These are phyloP conservation scores for Sylvilagus floridanus DNA, from an alignment of 2,797 vertebrate species.

Conservation along the genomic window DNA sequence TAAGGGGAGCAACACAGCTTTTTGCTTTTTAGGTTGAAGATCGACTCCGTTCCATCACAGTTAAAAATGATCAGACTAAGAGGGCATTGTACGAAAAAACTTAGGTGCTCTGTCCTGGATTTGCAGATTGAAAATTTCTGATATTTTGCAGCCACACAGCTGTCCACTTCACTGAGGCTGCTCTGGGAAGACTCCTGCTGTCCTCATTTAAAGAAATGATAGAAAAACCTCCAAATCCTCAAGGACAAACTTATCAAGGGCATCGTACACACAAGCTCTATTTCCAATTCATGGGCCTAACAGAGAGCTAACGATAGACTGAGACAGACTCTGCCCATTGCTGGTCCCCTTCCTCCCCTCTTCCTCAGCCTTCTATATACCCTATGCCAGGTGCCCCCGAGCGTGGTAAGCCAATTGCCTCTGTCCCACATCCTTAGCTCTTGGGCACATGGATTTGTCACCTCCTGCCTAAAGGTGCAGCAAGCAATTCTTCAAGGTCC, in stretches of 20 bases:
- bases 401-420: not conserved
- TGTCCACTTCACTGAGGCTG: constrained; percentile 67
- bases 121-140: constrained; percentile 37
- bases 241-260: constrained; percentile 22
- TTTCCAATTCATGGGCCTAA: not conserved
- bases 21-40: not conserved
- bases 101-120: constrained; percentile 30
- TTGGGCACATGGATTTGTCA: not conserved
- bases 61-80: not conserved
- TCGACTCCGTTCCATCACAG: not conserved
- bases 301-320: not conserved
- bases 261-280: not conserved
- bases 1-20: not conserved
- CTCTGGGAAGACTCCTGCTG: constrained; percentile 69
- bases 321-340: not conserved
- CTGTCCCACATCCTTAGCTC: not conserved
- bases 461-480: not conserved
- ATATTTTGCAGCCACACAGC: constrained; percentile 57
- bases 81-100: not conserved
- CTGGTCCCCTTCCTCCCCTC: not conserved
- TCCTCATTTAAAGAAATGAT: constrained; percentile 67
- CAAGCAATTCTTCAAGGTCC: not conserved
- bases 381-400: too few relatives aligned
- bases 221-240: constrained; percentile 28
- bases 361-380: rapidly evolving